Evolutionary conservation across 2,888 invertebrate genomes (phyloP).

Genomic region (Callyntrura guangdongensis): DNA sequence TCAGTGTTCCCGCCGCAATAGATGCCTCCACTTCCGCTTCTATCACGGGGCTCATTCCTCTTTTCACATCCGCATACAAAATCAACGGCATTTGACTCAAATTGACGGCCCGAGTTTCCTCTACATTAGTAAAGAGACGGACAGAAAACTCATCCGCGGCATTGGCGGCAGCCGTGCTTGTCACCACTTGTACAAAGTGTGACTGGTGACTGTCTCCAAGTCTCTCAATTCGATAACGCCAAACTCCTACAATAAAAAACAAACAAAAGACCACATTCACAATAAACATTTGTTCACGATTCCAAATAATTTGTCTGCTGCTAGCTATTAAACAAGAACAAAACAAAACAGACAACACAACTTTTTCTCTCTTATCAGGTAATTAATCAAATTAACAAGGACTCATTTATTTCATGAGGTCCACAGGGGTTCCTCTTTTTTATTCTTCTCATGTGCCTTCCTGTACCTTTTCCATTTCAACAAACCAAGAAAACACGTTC

Average conservation of each 20-base stretch:
- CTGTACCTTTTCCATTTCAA: background rate
- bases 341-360: slow-evolving; percentile 35
- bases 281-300: slow-evolving; percentile 46
- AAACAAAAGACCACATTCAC: slow-evolving; percentile 1
- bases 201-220: slow-evolving; percentile 86
- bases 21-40: slow-evolving; percentile 88
- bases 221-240: slow-evolving; percentile 84
- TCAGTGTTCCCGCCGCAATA: slow-evolving; percentile 85
- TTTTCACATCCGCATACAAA: slow-evolving; percentile 87
- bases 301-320: slow-evolving; percentile 33
- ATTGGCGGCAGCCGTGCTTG: slow-evolving; percentile 87
- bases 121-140: slow-evolving; percentile 87
- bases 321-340: background rate
- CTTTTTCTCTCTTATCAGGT: slow-evolving; percentile 59
- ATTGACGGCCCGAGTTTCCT: slow-evolving; percentile 84
- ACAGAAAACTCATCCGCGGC: slow-evolving; percentile 85
- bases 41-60: slow-evolving; percentile 88
- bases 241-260: slow-evolving; percentile 72
- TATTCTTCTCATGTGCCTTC: background rate
- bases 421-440: slow-evolving; percentile 44
- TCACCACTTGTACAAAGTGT: slow-evolving; percentile 89
- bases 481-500: background rate
- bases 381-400: slow-evolving; percentile 76
- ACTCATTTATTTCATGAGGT: slow-evolving; percentile 65
- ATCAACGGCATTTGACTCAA: slow-evolving; percentile 87